Base-by-base conservation (phyloP, 2,888 invertebrate genomes). In the Zygothrica quintamaculata region DNA sequence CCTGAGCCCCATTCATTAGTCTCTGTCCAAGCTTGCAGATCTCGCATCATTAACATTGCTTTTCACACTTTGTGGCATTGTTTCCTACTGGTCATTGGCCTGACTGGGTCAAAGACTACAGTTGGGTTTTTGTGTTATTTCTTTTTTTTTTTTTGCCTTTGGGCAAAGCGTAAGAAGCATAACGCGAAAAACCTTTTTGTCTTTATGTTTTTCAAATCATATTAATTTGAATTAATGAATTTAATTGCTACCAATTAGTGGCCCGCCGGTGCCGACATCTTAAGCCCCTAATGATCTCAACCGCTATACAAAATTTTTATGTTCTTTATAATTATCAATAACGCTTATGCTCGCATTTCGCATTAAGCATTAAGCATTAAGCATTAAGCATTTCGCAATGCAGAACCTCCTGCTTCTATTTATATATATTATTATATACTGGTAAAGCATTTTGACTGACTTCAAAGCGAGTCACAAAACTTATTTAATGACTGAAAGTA, bases 191-290 rank as follows among this genome's bases (percentile, higher is more conserved):
- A 56, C 60, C 52, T 53, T 47, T 55, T 46, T 50, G 44, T 60
- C 43, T 33, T 61, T 53, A 81, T 73, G 78, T 68, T 69, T 73
- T 78, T 81, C 61, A 60, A 75, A 84, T 82, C 77, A 84, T 84
- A 73, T 87, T 87, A 84, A 77, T 87, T 84, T 77, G 71, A 84
- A 82, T 82, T 82, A 82, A 82, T 82, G 84, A 87, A 67, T 77
- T 81, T 87, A 82, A 82, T 87, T 87, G 82, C 74, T 26, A 59
- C 67, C 77, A 82, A 82, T 82, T 82, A 82, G 85, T 75, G 60
- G 61, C 56, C 69, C 66, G 61, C 52, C 72, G 43, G 59, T 48
- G 85, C 86, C 78, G 82, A 56, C 72, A 64, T 66, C 74, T 78
- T 64, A 46, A 59, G 67, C 60, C 65, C 56, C 58, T 60, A 78